These are phyloP conservation scores for Mallotus villosus DNA, from an alignment of 2,797 vertebrate genomes.

Conservation along the genomic window DNA sequence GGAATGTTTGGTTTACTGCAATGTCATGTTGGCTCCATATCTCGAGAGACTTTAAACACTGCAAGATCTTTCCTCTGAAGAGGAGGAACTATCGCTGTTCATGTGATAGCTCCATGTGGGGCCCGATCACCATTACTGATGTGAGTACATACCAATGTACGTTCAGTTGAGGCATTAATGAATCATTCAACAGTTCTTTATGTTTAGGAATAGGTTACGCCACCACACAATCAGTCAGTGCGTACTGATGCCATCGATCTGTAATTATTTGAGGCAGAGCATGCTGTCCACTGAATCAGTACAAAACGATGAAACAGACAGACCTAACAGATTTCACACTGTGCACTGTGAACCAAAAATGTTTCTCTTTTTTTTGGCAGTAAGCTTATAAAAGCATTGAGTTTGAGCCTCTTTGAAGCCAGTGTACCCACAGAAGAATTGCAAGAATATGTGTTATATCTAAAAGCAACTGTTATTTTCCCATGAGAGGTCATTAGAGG, in stretches of 20 bases:
- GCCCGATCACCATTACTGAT: too few species aligned
- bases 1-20: background rate
- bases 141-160: background rate
- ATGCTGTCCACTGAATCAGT: too few species aligned
- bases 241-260: too few species aligned
- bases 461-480: slow-evolving; percentile 35
- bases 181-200: background rate
- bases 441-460: slow-evolving; percentile 10
- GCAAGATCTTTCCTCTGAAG: too few species aligned
- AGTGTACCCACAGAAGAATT: background rate
- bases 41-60: too few species aligned
- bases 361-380: background rate
- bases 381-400: background rate
- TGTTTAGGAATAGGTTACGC: background rate
- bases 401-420: background rate
- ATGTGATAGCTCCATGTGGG: background rate
- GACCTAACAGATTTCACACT: background rate
- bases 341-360: background rate
- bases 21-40: too few species aligned
- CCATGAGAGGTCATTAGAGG: slow-evolving; percentile 40
- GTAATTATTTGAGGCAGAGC: background rate
- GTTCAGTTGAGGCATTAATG: background rate
- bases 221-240: background rate
- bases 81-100: too few species aligned
- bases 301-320: too few species aligned